phyloP scores from a whole-genome alignment of 23 tunicate species.

The Halocynthia roretzi region DNA sequence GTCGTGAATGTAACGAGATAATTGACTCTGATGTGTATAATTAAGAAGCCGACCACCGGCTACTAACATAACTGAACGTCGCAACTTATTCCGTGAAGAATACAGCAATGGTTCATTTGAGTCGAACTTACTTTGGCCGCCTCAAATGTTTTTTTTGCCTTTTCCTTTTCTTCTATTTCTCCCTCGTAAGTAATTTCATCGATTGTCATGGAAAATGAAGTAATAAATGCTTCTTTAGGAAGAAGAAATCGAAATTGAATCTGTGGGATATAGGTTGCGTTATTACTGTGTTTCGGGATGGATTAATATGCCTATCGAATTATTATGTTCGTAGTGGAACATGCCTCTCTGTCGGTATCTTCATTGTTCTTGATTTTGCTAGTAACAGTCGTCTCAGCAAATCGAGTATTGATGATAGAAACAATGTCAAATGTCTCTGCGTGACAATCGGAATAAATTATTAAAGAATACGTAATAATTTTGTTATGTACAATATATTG shows the following conservation, averaged over 20 bases:
- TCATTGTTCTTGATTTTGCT: constrained; percentile 4
- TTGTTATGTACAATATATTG: no score
- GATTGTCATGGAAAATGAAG: constrained; percentile 11
- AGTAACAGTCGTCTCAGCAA: constrained; percentile 16
- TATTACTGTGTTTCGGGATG: background rate
- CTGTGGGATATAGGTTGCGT: background rate
- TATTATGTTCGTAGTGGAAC: background rate
- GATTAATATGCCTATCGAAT: background rate
- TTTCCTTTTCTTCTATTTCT: constrained; percentile 1
- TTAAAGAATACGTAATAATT: no score
- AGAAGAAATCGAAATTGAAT: constrained; percentile 5
- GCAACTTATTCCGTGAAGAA: no score
- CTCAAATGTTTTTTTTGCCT: constrained; percentile 11
- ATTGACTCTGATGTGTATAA: no score
- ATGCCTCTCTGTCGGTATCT: background rate
- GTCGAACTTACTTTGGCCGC: constrained; percentile 3
- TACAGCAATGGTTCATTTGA: no score
- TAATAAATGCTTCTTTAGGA: constrained; percentile 12
- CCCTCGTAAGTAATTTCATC: constrained; percentile 7
- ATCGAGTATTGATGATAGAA: background rate
- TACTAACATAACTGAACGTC: no score
- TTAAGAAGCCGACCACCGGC: no score
- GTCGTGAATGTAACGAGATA: no score
- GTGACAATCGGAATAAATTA: background rate
- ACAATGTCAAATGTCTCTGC: constrained; percentile 1